phyloP scores from a whole-genome alignment of 2,113 vertebrate species.

The Raja brachyura region DNA sequence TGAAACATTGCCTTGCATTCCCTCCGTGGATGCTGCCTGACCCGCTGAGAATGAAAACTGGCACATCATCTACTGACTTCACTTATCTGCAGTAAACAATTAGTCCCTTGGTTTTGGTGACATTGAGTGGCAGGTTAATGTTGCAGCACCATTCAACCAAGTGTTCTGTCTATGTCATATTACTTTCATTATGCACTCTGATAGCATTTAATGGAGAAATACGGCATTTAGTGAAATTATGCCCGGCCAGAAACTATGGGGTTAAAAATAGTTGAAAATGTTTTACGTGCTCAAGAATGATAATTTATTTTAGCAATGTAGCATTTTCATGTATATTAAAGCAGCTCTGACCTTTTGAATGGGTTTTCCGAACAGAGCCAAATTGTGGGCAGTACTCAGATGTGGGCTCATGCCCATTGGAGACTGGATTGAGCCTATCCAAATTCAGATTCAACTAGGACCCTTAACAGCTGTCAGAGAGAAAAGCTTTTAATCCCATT shows the following conservation, averaged over 20 bases:
- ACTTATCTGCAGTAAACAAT: no score
- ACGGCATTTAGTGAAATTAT: background rate
- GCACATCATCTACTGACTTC: no score
- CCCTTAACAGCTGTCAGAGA: conserved; percentile 32
- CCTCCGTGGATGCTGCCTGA: no score
- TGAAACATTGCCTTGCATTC: no score
- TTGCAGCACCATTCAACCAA: no score
- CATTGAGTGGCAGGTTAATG: no score
- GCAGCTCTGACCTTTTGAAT: background rate
- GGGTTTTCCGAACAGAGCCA: conserved; percentile 29
- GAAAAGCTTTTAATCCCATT: conserved; percentile 39
- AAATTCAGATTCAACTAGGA: conserved; percentile 15
- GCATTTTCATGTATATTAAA: conserved; percentile 16
- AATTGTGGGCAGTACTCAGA: background rate
- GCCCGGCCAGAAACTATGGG: background rate
- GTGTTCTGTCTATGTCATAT: no score
- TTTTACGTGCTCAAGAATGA: background rate
- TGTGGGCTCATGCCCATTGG: background rate
- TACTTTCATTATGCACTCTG: no score
- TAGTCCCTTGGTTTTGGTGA: no score
- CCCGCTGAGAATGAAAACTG: no score
- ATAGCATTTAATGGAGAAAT: background rate
- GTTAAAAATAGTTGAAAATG: background rate
- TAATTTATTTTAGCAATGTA: background rate
- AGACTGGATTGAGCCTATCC: conserved; percentile 5